Evolutionary conservation across 2,888 invertebrate species (phyloP).

Genomic region (Ganaspis brasiliensis): DNA sequence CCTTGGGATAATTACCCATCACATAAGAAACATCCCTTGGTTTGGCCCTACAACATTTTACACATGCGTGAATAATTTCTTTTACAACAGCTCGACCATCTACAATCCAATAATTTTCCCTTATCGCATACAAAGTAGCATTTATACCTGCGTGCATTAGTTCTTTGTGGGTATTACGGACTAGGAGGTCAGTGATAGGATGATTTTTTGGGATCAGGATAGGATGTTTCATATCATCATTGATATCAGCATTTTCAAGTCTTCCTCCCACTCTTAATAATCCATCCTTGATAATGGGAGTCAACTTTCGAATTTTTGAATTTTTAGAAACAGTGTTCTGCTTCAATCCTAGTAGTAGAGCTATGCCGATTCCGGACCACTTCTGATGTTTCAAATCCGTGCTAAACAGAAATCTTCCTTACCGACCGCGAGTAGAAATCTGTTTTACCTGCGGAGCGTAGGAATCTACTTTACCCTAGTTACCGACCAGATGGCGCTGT

Average conservation of each 20-base stretch:
- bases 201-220: constrained; percentile 29
- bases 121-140: background rate
- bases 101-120: constrained; percentile 33
- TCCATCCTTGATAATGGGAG: constrained; percentile 4
- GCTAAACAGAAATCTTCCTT: too few species aligned
- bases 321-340: background rate
- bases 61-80: constrained; percentile 5
- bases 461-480: too few species aligned
- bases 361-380: too few species aligned
- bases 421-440: too few species aligned
- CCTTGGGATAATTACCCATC: background rate
- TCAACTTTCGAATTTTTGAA: background rate
- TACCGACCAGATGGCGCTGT: too few species aligned
- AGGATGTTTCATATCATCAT: constrained; percentile 31
- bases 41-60: background rate
- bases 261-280: constrained; percentile 38
- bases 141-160: constrained; percentile 7
- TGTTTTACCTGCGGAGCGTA: too few species aligned
- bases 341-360: too few species aligned
- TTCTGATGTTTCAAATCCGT: too few species aligned
- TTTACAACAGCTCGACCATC: constrained; percentile 5
- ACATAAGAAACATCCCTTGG: background rate
- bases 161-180: background rate
- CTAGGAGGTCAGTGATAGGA: constrained; percentile 19
- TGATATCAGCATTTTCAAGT: constrained; percentile 15